Conservation (phyloP, 1,140 invertebrate genomes). For the Dreissena polymorpha region DNA sequence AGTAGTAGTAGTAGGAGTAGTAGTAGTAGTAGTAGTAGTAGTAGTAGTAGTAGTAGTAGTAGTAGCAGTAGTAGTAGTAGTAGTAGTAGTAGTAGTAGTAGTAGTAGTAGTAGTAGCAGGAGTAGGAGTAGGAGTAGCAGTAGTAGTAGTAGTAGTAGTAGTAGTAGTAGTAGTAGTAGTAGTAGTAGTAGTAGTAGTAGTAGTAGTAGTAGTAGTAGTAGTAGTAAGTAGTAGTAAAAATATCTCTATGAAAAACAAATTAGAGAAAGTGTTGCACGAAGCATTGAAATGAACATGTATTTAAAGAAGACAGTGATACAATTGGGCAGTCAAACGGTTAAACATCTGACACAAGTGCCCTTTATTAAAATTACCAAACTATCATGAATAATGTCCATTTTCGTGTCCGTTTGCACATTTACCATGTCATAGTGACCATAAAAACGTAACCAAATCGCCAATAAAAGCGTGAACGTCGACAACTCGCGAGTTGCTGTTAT, state of each 20-base stretch:
- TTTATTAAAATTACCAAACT: background rate
- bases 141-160: background rate
- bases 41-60: background rate
- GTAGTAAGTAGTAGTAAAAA: no score
- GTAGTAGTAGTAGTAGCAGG: background rate
- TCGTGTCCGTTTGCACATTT: conserved; percentile 20
- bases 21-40: background rate
- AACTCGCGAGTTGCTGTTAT: background rate
- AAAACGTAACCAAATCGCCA: conserved; percentile 31
- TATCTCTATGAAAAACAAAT: no score
- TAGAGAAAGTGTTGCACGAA: no score
- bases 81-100: background rate
- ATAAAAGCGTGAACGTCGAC: conserved; percentile 6
- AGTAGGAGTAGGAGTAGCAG: background rate
- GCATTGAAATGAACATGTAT: no score
- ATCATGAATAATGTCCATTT: conserved; percentile 42
- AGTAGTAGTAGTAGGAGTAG: background rate
- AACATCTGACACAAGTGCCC: conserved; percentile 1
- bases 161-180: background rate
- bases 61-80: background rate
- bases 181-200: no score
- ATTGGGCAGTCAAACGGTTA: background rate
- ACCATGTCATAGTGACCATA: conserved; percentile 38
- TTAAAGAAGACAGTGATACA: background rate
- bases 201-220: no score